A percentile compares a stretch with the other conserved stretches of the same genome.
These are phyloP conservation scores for Natator depressus DNA, from an alignment of 2,113 vertebrate genomes.

Conservation along the genomic window DNA sequence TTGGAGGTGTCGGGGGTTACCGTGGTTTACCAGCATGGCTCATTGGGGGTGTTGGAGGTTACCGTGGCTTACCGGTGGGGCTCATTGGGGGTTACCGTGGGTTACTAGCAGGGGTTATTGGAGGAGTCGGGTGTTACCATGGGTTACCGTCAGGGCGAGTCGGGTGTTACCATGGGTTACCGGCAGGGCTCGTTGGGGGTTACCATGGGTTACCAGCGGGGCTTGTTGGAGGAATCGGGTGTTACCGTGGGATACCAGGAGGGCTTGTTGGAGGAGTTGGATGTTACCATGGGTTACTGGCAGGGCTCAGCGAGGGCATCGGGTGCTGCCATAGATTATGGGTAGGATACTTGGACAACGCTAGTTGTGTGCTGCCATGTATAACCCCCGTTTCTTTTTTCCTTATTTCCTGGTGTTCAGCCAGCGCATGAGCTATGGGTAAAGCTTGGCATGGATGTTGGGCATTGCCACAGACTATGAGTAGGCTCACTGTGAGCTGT, in stretches of 20 bases:
- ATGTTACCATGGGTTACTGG: neutral
- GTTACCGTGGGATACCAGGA: neutral
- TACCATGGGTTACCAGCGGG: no score
- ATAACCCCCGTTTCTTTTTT: neutral
- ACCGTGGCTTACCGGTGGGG: no score
- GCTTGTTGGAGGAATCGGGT: no score
- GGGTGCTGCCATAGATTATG: neutral
- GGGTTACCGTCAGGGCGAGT: neutral
- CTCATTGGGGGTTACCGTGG: no score
- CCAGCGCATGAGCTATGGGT: neutral
- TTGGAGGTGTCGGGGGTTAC: no score
- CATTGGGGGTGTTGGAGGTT: no score
- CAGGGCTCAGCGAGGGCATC: neutral
- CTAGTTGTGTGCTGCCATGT: neutral
- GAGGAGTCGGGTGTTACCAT: no score
- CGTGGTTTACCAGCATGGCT: no score
- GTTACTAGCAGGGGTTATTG: no score
- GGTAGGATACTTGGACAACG: neutral
- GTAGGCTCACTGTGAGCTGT: neutral
- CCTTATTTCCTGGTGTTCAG: neutral
- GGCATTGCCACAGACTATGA: neutral
- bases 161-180: no score
- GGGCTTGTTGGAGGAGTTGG: neutral
- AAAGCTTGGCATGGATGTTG: neutral
- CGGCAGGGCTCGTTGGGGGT: no score